A percentile compares a stretch with the other conserved stretches of the same genome.
These are phyloP conservation scores for Ophthalmotilapia sp. DNA, from an alignment of 2,113 vertebrate genomes.

Conservation along the genomic window DNA sequence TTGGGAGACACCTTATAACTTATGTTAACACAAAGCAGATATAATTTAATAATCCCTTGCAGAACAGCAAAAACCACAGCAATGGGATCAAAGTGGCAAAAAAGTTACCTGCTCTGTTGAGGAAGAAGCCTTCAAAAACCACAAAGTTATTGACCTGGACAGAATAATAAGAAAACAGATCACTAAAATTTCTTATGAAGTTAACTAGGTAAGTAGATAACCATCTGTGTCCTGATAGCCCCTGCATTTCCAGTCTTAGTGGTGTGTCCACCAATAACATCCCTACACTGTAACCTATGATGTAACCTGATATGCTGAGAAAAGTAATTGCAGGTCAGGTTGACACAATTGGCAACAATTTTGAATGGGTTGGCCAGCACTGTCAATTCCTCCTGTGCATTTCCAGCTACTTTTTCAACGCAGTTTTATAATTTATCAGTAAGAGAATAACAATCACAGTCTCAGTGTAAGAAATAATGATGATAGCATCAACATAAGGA, in stretches of 20 bases:
- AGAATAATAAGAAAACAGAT: neutral
- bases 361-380: neutral
- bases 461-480: accelerated
- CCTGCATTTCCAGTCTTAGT: neutral
- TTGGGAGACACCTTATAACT: neutral
- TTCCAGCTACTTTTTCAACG: neutral
- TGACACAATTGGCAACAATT: neutral
- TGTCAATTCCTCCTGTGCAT: neutral
- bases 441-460: neutral
- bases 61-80: neutral
- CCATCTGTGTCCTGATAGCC: neutral
- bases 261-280: neutral
- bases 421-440: neutral
- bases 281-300: neutral
- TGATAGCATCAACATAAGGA: neutral
- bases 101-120: constrained; percentile 76
- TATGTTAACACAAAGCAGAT: neutral
- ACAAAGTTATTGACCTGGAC: constrained; percentile 91
- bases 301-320: neutral
- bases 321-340: accelerated
- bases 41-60: neutral
- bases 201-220: neutral
- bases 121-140: constrained; percentile 86
- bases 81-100: neutral
- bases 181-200: neutral